Evolutionary conservation across 2,888 invertebrate species (phyloP), one percentile per base, ranked within the genome.

Genomic region (Criorhina ranunculi): DNA sequence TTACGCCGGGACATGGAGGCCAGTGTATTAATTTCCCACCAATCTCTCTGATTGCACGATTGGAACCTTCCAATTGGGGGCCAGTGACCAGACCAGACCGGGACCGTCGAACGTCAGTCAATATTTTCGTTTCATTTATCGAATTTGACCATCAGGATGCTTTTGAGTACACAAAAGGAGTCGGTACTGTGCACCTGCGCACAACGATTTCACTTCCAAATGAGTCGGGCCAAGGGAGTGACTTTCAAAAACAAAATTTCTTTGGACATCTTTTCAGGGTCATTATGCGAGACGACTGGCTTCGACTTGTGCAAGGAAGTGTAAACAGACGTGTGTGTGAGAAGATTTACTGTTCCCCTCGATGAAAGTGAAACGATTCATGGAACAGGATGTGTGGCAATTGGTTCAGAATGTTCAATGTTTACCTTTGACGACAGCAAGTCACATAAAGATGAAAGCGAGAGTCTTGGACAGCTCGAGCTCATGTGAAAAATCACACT

Each of bases 121-220:
- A 83, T 83, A 73, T 83, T 77, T 83, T 67, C 82, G 49, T 78
- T 77, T 72, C 60, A 60, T 73, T 83, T 83, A 83, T 83, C 82
- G 78, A 67, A 62, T 73, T 66, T 55, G 72, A 49, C 67, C 77
- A 83, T 83, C 82, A 78, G 82, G 78, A 83, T 67, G 60, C 35
- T 67, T 73, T 76, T 67, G 62, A 60, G 67, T 49, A 73, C 51
- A 67, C 60, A 72, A 77, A 60, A 73, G 60, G 72, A 73, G 44
- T 64, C 44, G 19, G 17, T 8, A 2, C 8, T 17, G n/a, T 29
- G 82, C 82, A 82, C 82, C 77, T 82, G 82, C 46, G 46, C 57
- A 53, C 29, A 46, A 42, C 82, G 82, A 83, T 83, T 83, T 83
- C 82, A 83, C 82, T 78, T 83, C 75, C 8, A 72, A 80, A 55